These are phyloP conservation scores for Onychomys leucogaster DNA, from an alignment of 2,797 vertebrate species.

Conservation along the genomic window DNA sequence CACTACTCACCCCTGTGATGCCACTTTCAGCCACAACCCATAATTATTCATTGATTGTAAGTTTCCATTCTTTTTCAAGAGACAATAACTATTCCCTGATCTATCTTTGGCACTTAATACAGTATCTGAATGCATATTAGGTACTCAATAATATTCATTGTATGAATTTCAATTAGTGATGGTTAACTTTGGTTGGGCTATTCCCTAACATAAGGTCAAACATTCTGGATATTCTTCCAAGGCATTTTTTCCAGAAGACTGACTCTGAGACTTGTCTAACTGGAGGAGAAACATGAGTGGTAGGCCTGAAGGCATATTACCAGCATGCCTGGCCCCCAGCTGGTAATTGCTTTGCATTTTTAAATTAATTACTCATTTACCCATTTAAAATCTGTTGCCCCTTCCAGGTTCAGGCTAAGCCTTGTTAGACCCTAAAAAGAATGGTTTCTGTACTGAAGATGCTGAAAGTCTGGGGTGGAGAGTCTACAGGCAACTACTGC, in stretches of 20 bases:
- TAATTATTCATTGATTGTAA: not conserved
- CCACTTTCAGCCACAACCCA: not conserved
- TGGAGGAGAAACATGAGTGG: not conserved
- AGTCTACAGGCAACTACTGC: not conserved
- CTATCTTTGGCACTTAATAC: not conserved
- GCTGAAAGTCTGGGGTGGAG: not conserved
- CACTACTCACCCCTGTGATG: not conserved
- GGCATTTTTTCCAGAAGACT: not conserved
- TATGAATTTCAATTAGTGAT: not conserved
- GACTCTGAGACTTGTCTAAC: not conserved
- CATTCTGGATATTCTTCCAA: not conserved
- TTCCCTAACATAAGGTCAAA: not conserved
- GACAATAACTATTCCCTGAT: not conserved
- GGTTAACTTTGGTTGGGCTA: not conserved
- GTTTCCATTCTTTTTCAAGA: constrained; percentile 15
- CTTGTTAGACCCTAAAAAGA: not conserved
- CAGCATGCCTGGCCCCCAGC: not conserved
- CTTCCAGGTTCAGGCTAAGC: not conserved
- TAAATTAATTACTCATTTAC: not conserved
- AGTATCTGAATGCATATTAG: not conserved
- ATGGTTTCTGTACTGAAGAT: not conserved
- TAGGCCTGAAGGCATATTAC: not conserved
- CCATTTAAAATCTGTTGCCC: not conserved
- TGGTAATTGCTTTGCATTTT: constrained; percentile 33
- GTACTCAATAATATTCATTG: not conserved